These are phyloP conservation scores for Eubasilissa regina DNA, from an alignment of 1,140 invertebrate genomes.

Conservation along the genomic window DNA sequence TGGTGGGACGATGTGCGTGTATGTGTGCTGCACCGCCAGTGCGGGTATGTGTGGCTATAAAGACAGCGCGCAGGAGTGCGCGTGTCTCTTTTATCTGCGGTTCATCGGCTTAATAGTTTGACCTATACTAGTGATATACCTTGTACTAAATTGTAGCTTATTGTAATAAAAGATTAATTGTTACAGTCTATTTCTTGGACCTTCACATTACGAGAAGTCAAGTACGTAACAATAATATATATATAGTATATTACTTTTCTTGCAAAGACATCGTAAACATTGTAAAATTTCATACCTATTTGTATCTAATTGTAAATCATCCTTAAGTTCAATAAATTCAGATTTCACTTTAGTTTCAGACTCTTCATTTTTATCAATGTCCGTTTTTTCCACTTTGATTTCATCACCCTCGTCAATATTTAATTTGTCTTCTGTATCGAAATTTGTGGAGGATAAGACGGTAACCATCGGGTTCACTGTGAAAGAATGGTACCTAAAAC, in stretches of 20 bases:
- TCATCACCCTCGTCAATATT: conserved; percentile 12
- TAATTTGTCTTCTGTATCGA: conserved; percentile 13
- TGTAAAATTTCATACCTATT: background rate
- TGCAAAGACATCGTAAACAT: background rate
- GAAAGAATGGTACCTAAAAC: conserved; percentile 45
- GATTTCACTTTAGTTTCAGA: conserved; percentile 17
- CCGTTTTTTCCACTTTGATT: conserved; percentile 36
- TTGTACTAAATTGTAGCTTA: too few species aligned
- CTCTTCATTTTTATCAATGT: conserved; percentile 7
- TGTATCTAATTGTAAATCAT: background rate
- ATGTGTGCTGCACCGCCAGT: too few species aligned
- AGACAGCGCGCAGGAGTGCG: too few species aligned
- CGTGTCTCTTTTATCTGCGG: too few species aligned
- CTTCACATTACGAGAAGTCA: too few species aligned
- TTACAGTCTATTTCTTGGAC: too few species aligned
- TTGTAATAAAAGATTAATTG: too few species aligned
- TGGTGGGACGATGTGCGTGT: too few species aligned
- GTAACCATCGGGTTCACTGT: conserved; percentile 30
- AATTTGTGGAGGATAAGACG: conserved; percentile 11
- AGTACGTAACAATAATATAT: too few species aligned
- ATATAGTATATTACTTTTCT: background rate
- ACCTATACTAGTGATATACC: too few species aligned
- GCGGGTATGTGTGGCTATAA: too few species aligned
- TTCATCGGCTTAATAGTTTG: too few species aligned
- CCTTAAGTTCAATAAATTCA: background rate